These are phyloP conservation scores for Zaprionus camerounensis DNA, from an alignment of 1,140 invertebrate species.

Conservation along the genomic window DNA sequence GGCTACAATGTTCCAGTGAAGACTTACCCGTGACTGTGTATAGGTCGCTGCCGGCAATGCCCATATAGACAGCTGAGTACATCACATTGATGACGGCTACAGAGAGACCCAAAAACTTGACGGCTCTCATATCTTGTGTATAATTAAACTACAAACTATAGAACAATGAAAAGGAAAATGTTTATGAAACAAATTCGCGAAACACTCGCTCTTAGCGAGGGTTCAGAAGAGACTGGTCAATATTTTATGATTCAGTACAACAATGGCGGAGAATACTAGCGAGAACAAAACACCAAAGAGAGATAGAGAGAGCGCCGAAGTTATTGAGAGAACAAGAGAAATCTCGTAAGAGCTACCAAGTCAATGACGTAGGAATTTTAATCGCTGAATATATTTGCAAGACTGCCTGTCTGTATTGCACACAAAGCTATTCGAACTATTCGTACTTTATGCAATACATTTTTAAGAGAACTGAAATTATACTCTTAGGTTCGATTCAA, in stretches of 20 bases:
- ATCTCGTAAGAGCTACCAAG: too few species aligned
- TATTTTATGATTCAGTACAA: neutral
- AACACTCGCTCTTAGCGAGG: neutral
- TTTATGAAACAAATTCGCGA: neutral
- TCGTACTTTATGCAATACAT: too few species aligned
- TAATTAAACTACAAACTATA: neutral
- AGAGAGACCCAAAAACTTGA: neutral
- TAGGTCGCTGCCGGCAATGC: neutral
- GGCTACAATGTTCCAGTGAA: neutral
- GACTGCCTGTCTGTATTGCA: too few species aligned
- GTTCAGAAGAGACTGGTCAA: neutral
- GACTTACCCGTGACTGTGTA: neutral
- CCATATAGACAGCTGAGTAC: neutral
- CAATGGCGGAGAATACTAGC: too few species aligned
- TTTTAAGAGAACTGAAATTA: too few species aligned
- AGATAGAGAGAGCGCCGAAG: too few species aligned
- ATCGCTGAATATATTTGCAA: too few species aligned
- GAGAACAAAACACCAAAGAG: neutral
- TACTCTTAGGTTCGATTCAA: too few species aligned
- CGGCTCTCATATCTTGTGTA: neutral
- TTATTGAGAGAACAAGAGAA: too few species aligned
- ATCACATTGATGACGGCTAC: neutral
- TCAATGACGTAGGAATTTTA: too few species aligned
- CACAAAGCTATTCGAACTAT: too few species aligned
- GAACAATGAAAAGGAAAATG: neutral